Percentiles rank a stretch among this genome's conserved stretches.
Conservation (phyloP, 2,797 vertebrate genomes). For the Chiloscyllium punctatum region DNA sequence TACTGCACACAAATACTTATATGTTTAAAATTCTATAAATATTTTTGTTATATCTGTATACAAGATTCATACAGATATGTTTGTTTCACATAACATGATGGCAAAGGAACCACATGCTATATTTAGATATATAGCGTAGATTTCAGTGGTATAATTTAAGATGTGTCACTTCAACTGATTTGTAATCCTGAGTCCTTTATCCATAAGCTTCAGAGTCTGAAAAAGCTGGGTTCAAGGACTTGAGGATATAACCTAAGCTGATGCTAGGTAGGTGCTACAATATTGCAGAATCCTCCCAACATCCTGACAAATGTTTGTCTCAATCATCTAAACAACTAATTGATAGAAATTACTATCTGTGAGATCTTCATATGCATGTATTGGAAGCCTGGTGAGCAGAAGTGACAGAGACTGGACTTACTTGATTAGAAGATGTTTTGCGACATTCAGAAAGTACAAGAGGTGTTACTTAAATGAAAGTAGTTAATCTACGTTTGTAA, state of each 20-base stretch:
- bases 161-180: neutral
- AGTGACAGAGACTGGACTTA: neutral
- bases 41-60: neutral
- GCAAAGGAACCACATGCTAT: neutral
- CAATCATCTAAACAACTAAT: neutral
- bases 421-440: neutral
- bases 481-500: too few relatives aligned
- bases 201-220: neutral
- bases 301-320: neutral
- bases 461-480: too few relatives aligned
- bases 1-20: neutral
- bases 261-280: neutral
- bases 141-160: neutral
- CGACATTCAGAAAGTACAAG: neutral
- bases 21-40: neutral
- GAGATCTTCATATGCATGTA: neutral
- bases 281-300: neutral
- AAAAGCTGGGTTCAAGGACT: neutral
- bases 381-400: neutral
- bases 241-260: neutral
- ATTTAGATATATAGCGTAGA: neutral
- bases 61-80: neutral
- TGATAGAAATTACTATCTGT: neutral
- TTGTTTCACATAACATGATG: neutral
- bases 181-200: neutral